These are phyloP conservation scores for Microchirus variegatus DNA, from an alignment of 2,797 vertebrate genomes.

Conservation along the genomic window DNA sequence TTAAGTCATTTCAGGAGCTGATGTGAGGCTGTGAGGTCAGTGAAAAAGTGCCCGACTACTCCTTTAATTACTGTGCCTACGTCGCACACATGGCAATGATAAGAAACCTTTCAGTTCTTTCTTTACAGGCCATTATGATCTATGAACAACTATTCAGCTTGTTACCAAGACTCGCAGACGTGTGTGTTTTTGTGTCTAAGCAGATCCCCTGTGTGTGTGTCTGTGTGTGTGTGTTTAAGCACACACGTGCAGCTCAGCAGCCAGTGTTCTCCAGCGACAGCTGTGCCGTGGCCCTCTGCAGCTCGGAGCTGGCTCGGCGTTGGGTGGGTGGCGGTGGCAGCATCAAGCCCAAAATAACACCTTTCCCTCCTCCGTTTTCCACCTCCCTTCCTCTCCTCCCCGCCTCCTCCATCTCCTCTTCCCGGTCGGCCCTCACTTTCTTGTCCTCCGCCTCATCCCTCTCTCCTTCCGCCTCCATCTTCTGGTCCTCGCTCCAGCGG, in stretches of 20 bases:
- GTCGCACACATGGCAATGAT: background rate
- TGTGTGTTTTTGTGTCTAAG: constrained; percentile 22
- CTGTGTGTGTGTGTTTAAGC: background rate
- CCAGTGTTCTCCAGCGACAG: constrained; percentile 89
- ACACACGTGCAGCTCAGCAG: constrained; percentile 76
- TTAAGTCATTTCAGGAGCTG: constrained; percentile 19
- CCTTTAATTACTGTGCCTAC: constrained; percentile 25
- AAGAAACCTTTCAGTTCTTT: background rate
- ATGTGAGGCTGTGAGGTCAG: constrained; percentile 12
- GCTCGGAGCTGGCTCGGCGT: constrained; percentile 88
- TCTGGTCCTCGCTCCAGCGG: constrained; percentile 94
- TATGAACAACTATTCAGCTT: constrained; percentile 1
- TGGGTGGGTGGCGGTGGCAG: constrained; percentile 71
- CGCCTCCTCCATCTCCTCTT: constrained; percentile 26
- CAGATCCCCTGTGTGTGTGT: constrained; percentile 8
- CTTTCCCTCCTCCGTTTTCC: constrained; percentile 53
- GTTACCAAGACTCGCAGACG: constrained; percentile 16
- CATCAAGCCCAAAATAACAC: constrained; percentile 61
- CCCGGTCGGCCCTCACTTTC: constrained; percentile 72
- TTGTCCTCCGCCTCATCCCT: constrained; percentile 84
- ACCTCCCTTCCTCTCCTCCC: constrained; percentile 30
- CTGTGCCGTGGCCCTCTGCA: constrained; percentile 91
- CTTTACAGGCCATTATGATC: constrained; percentile 8
- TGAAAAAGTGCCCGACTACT: constrained; percentile 4
- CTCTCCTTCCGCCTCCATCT: constrained; percentile 86